Evolutionary conservation across 2,113 vertebrate genomes (phyloP), one percentile per base, ranked within the genome.

Genomic region (Scatophagus argus): DNA sequence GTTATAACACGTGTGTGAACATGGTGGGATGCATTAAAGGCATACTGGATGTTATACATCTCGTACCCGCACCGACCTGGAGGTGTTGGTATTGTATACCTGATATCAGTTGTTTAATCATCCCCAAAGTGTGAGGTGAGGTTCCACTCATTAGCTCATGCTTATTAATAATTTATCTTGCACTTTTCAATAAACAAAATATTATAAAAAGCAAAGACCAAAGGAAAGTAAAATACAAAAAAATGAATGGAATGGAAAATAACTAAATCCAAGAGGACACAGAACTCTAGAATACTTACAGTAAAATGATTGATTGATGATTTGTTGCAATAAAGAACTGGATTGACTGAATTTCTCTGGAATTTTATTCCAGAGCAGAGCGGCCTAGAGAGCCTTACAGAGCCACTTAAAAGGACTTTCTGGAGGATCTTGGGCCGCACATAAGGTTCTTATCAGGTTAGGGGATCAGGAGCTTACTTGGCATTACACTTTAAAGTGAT

Each of bases 1-100:
- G 82, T 94, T 94, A 92, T 89, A 84, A 92, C 87, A 90, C 87
- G 88, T 91, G 88, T 91, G 77, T 77, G 87, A 84, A 83, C 87
- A 86, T 70, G 68, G 64, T 38, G 55, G 34, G 56, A 49, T 60
- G 70, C 78, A 60, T 25, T 46, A 16, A 79, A 80, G 52, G 79
- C 23, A 51, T 29, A 38, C 16, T 38, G 44, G 27, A 66, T 47
- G 52, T 43, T 72, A 39, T 61, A 47, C 9, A 17, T 74, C 54
- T 66, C 11, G 27, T 63, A 69, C 54, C 67, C 69, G 68, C 49
- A 74, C 39, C n/a, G n/a, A n/a, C n/a, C 60, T 47, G n/a, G 16
- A 82, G 39, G 29, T 61, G 46, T 74, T 49, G 51, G 63, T 38
- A 43, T 60, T 55, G 23, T 58, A 29, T 34, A 69, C 73, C 11